These are phyloP conservation scores for Rhadina sibilatrix DNA, from an alignment of 2,113 vertebrate species.

Conservation along the genomic window DNA sequence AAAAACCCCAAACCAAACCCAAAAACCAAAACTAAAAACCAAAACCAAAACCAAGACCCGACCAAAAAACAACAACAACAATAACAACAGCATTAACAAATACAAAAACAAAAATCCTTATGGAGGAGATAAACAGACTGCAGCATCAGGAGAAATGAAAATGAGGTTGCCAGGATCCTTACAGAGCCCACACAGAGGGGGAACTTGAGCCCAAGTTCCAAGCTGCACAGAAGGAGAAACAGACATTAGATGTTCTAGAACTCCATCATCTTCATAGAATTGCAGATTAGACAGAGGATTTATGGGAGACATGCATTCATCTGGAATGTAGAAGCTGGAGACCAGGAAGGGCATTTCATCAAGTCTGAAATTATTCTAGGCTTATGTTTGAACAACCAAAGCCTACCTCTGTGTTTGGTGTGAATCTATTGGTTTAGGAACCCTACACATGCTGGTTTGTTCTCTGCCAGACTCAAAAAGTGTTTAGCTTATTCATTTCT, in stretches of 20 bases:
- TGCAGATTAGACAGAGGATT: background rate
- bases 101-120: background rate
- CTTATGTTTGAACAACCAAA: background rate
- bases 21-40: background rate
- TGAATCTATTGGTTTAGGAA: background rate
- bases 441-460: background rate
- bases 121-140: background rate
- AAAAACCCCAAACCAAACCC: too few relatives aligned
- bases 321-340: background rate
- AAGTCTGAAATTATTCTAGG: background rate
- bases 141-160: background rate
- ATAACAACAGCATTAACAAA: too few relatives aligned
- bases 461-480: background rate
- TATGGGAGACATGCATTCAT: background rate
- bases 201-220: background rate
- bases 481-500: background rate
- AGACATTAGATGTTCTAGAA: background rate
- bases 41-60: background rate
- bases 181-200: background rate
- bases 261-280: background rate
- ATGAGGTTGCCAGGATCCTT: rapidly evolving
- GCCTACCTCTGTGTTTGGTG: background rate
- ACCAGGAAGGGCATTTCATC: background rate
- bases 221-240: background rate
- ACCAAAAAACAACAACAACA: too few relatives aligned